Conservation (phyloP, 2,888 invertebrate species). For the Ectemnius continuus region DNA sequence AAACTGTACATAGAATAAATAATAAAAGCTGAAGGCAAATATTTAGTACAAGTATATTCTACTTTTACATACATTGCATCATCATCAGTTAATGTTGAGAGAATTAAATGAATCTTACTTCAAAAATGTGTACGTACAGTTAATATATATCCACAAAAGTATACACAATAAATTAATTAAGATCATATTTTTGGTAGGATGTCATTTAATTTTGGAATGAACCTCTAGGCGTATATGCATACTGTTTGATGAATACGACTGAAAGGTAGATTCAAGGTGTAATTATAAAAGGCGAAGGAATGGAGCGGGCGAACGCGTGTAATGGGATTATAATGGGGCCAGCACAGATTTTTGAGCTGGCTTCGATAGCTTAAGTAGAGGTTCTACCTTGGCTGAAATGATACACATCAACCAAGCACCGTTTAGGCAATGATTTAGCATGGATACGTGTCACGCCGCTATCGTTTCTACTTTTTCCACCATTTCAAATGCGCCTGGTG, state of each 20-base stretch:
- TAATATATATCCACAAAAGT: too few species aligned
- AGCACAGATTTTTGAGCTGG: constrained; percentile 28
- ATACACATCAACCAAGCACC: constrained; percentile 36
- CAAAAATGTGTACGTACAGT: too few species aligned
- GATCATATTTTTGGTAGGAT: too few species aligned
- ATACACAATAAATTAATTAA: too few species aligned
- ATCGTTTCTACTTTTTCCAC: constrained; percentile 18
- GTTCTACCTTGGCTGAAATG: constrained; percentile 26
- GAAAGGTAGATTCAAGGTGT: constrained; percentile 6
- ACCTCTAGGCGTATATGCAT: background rate
- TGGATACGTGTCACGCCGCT: constrained; percentile 34
- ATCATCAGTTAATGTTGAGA: too few species aligned
- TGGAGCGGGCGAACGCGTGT: constrained; percentile 23
- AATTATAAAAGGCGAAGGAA: constrained; percentile 42
- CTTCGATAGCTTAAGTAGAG: constrained; percentile 35
- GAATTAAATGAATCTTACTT: too few species aligned
- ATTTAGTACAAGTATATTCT: too few species aligned
- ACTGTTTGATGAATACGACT: background rate
- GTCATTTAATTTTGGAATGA: too few species aligned
- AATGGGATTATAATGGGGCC: constrained; percentile 54
- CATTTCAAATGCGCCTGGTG: constrained; percentile 15
- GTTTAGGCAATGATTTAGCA: constrained; percentile 38
- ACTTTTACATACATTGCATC: too few species aligned
- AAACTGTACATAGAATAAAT: too few species aligned
- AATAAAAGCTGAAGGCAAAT: too few species aligned